A percentile compares a stretch with the other conserved stretches of the same genome.
Evolutionary conservation across 2,797 vertebrate genomes (phyloP).

Genomic region (Alca torda): DNA sequence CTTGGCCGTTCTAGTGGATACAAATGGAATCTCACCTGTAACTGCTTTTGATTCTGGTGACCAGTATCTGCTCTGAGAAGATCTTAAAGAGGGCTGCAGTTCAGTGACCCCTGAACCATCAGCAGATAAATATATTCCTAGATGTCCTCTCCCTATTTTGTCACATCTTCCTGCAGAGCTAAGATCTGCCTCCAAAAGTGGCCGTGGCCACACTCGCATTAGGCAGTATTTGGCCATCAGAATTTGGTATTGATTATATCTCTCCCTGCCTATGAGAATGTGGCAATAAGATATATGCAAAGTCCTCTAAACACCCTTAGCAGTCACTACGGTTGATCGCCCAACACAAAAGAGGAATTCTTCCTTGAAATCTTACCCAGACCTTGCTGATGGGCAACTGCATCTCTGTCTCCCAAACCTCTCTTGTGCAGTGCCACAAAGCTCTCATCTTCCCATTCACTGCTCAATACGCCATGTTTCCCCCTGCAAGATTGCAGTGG

Average conservation of each 20-base stretch:
- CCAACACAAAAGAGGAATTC: not conserved
- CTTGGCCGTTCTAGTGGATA: not conserved
- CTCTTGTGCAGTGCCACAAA: not conserved
- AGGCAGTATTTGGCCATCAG: not conserved
- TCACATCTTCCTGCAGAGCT: not conserved
- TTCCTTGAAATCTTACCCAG: not conserved
- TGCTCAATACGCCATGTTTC: not conserved
- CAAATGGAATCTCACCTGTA: not conserved
- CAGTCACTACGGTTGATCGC: not conserved
- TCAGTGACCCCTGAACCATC: not conserved
- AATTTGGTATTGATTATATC: not conserved
- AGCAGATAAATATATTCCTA: not conserved
- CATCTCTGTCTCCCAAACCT: not conserved
- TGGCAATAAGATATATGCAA: fast-evolving
- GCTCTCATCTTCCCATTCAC: not conserved
- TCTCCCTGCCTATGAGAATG: not conserved
- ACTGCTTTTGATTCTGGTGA: not conserved
- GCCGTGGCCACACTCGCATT: not conserved
- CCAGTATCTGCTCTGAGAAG: not conserved
- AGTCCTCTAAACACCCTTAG: not conserved
- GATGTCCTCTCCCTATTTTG: not conserved
- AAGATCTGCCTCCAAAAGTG: not conserved
- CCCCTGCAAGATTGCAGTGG: not conserved
- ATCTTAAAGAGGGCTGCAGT: not conserved
- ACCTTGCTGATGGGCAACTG: not conserved